A percentile compares a stretch with the other conserved stretches of the same genome.
These are phyloP conservation scores for Petrocephalus microphthalmus DNA, from an alignment of 2,113 vertebrate genomes.

Conservation along the genomic window DNA sequence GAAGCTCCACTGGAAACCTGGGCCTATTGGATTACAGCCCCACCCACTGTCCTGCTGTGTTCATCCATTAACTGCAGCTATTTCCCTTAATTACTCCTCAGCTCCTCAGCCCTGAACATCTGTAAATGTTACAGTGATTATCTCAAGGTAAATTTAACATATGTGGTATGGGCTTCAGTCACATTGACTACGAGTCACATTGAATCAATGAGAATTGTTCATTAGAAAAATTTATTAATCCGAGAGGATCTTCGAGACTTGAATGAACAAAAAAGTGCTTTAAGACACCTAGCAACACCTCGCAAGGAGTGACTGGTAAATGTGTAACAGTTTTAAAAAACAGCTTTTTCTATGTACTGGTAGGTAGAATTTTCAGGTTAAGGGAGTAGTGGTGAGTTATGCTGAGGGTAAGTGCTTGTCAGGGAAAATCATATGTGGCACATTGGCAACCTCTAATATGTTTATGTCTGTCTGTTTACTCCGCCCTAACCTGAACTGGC, in stretches of 20 bases:
- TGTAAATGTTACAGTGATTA: not conserved
- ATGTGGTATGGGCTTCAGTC: not conserved
- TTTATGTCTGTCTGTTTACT: not conserved
- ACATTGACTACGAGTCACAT: not conserved
- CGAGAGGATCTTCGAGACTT: not conserved
- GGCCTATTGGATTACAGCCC: not conserved
- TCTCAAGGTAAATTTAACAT: not conserved
- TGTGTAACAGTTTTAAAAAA: not conserved
- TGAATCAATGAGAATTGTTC: not conserved
- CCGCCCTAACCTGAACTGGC: not conserved
- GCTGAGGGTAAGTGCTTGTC: not conserved
- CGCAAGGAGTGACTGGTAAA: not conserved
- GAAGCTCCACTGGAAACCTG: not conserved
- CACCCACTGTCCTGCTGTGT: not conserved
- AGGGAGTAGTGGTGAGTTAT: not conserved
- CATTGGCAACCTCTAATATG: not conserved
- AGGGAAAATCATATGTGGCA: not conserved
- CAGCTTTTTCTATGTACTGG: not conserved
- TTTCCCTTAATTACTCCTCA: not conserved
- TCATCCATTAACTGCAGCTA: not conserved
- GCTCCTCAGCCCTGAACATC: not conserved
- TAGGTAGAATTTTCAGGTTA: not conserved
- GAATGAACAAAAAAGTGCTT: not conserved
- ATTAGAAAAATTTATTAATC: not conserved
- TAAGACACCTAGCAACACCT: not conserved